phyloP scores from a whole-genome alignment of 2,797 vertebrate species.

The Oreochromis mossambicus region DNA sequence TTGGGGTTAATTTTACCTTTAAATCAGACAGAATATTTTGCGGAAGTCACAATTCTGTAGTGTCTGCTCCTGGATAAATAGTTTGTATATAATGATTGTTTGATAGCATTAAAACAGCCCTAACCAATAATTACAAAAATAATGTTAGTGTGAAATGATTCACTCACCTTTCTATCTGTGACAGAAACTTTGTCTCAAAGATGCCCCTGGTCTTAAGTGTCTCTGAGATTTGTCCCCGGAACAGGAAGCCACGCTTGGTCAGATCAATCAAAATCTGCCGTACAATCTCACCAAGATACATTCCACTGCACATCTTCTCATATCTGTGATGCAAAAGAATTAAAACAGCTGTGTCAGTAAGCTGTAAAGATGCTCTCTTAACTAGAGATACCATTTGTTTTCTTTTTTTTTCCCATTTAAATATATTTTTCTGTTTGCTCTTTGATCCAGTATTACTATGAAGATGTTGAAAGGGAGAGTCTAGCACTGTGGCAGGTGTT shows the following conservation, averaged over 20 bases:
- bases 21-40: not conserved
- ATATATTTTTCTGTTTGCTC: not conserved
- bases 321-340: constrained; percentile 70
- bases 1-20: not conserved
- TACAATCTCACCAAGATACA: constrained; percentile 99
- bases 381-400: not conserved
- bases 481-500: not conserved
- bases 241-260: constrained; percentile 94
- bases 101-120: not conserved
- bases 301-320: constrained; percentile 99
- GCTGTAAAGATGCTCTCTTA: not conserved
- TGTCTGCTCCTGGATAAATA: not conserved
- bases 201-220: constrained; percentile 93
- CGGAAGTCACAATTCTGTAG: not conserved
- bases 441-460: not conserved
- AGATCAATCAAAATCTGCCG: constrained; percentile 95
- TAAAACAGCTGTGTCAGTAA: not conserved
- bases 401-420: not conserved
- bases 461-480: not conserved
- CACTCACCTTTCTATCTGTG: constrained; percentile 95
- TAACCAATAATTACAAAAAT: not conserved
- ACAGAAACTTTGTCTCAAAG: constrained; percentile 98
- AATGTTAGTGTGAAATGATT: not conserved
- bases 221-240: constrained; percentile 97
- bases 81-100: not conserved